These are phyloP conservation scores for Ornithorhynchus anatinus DNA, from an alignment of 2,113 vertebrate species.

Conservation along the genomic window DNA sequence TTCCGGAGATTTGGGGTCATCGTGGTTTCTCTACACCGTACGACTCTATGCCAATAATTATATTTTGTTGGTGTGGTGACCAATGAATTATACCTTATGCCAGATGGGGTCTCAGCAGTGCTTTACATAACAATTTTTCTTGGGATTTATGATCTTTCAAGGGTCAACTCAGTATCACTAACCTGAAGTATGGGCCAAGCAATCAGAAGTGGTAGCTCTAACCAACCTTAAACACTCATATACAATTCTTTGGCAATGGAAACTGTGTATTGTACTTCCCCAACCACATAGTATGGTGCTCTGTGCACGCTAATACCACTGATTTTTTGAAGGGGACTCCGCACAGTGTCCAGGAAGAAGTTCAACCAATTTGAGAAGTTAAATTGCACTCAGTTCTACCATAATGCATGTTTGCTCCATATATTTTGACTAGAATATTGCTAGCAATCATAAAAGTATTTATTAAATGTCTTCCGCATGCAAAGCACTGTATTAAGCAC, in stretches of 20 bases:
- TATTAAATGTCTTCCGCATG: too few relatives aligned
- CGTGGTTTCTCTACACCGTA: background rate
- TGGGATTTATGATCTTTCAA: background rate
- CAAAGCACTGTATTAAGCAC: too few relatives aligned
- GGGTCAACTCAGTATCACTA: background rate
- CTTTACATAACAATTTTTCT: background rate
- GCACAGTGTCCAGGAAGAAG: too few relatives aligned
- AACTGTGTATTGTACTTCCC: too few relatives aligned
- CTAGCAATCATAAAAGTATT: too few relatives aligned
- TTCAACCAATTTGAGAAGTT: too few relatives aligned
- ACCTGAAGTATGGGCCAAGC: background rate
- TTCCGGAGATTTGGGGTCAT: constrained; percentile 11
- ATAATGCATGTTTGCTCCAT: too few relatives aligned
- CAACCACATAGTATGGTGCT: too few relatives aligned
- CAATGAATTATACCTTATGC: background rate
- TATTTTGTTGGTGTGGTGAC: background rate
- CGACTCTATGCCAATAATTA: background rate
- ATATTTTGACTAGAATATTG: too few relatives aligned
- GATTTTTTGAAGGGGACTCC: too few relatives aligned
- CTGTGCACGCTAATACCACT: too few relatives aligned
- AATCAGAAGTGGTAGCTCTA: background rate
- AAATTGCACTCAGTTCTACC: too few relatives aligned
- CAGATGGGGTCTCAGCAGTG: background rate
- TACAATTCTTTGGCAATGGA: background rate
- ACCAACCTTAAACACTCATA: background rate